phyloP scores from a whole-genome alignment of 2,888 invertebrate species.

The Epinotia brunnichana region DNA sequence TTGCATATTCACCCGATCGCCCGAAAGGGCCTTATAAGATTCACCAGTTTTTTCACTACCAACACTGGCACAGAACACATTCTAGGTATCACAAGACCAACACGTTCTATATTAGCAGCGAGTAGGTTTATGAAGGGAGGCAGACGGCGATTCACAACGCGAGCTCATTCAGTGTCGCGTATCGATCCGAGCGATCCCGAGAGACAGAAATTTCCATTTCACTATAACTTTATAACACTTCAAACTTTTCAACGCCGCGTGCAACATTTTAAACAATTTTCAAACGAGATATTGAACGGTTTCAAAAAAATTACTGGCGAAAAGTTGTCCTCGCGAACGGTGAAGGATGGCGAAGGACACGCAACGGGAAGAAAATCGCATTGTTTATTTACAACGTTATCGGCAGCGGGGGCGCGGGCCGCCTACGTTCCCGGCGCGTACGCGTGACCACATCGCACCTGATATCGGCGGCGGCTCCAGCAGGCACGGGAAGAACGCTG shows the following conservation, averaged over 20 bases:
- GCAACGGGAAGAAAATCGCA: constrained; percentile 50
- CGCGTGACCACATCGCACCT: constrained; percentile 86
- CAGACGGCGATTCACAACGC: constrained; percentile 55
- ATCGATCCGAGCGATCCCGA: constrained; percentile 73
- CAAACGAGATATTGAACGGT: constrained; percentile 6
- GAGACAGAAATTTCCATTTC: constrained; percentile 75
- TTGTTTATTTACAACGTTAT: constrained; percentile 81
- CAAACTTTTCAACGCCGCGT: constrained; percentile 53
- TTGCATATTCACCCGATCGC: constrained; percentile 38
- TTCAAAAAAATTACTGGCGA: neutral
- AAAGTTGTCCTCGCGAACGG: constrained; percentile 34
- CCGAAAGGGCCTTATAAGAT: constrained; percentile 9
- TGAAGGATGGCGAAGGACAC: constrained; percentile 57
- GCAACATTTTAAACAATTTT: constrained; percentile 33
- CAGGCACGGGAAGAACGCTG: constrained; percentile 95
- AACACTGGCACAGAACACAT: constrained; percentile 33
- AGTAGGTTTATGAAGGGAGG: constrained; percentile 25
- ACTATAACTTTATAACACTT: constrained; percentile 63
- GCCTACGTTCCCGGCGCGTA: constrained; percentile 59
- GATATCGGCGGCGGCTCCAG: constrained; percentile 96
- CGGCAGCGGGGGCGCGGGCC: constrained; percentile 64
- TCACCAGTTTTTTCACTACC: constrained; percentile 25
- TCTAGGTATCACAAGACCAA: neutral
- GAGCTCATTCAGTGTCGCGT: constrained; percentile 69
- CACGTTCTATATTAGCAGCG: constrained; percentile 3